These are phyloP conservation scores for Drosophila teissieri DNA, from an alignment of 1,140 invertebrate species.

Conservation along the genomic window DNA sequence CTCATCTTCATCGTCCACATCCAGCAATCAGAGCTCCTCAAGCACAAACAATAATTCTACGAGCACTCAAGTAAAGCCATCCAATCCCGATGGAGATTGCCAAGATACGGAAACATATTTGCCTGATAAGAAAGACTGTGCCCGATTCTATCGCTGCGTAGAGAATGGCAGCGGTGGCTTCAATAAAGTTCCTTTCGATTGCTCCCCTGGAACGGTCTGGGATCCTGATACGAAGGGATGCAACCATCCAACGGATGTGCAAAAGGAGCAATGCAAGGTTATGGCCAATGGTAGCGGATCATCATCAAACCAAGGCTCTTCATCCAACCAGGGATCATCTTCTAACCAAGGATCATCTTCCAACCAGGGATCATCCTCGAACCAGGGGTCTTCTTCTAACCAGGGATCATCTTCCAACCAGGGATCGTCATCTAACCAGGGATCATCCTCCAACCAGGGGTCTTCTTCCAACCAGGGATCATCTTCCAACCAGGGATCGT, in stretches of 20 bases:
- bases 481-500: slow-evolving; percentile 1
- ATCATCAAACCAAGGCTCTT: slow-evolving; percentile 46
- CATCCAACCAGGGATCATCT: slow-evolving; percentile 46
- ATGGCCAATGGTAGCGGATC: slow-evolving; percentile 61
- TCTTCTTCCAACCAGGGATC: slow-evolving; percentile 47
- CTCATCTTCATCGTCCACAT: neutral
- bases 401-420: slow-evolving; percentile 49
- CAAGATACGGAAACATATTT: slow-evolving; percentile 87
- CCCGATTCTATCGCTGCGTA: slow-evolving; percentile 89
- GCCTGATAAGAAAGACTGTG: slow-evolving; percentile 83
- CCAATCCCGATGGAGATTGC: slow-evolving; percentile 84
- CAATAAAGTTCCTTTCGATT: slow-evolving; percentile 87
- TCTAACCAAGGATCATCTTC: slow-evolving; percentile 43
- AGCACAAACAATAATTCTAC: slow-evolving; percentile 38
- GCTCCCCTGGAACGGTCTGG: slow-evolving; percentile 87
- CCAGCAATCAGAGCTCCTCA: slow-evolving; percentile 33
- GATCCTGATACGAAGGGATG: slow-evolving; percentile 85
- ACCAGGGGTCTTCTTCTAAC: slow-evolving; percentile 27
- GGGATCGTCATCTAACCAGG: slow-evolving; percentile 31
- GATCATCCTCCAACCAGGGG: slow-evolving; percentile 39
- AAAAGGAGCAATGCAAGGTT: slow-evolving; percentile 86
- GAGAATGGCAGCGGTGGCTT: slow-evolving; percentile 86
- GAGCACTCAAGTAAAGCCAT: slow-evolving; percentile 48
- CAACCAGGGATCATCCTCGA: slow-evolving; percentile 27
- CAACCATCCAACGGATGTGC: slow-evolving; percentile 87